A percentile compares a stretch with the other conserved stretches of the same genome.
These are phyloP conservation scores for Tetramorium parvispinum DNA, from an alignment of 1,140 invertebrate genomes.

Conservation along the genomic window DNA sequence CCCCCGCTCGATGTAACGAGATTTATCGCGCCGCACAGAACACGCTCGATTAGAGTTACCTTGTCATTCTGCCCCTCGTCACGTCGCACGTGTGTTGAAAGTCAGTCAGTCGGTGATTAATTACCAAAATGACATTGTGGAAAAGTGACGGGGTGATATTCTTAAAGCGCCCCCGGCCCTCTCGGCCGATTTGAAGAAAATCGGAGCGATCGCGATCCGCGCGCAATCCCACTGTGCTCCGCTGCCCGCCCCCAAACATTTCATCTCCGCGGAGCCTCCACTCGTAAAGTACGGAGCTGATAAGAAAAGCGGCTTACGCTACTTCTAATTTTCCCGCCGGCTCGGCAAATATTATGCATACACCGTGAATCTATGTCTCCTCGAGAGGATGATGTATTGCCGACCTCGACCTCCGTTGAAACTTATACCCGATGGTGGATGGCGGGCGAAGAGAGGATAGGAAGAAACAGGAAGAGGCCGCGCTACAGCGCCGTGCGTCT, in stretches of 20 bases:
- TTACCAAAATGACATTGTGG: conserved; percentile 13
- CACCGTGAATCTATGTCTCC: conserved; percentile 83
- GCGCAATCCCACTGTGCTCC: conserved; percentile 44
- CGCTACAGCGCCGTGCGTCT: conserved; percentile 31
- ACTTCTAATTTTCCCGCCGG: conserved; percentile 83
- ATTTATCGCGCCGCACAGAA: conserved; percentile 33
- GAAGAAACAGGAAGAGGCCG: conserved; percentile 54
- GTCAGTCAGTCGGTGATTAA: conserved; percentile 40
- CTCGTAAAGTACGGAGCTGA: conserved; percentile 81
- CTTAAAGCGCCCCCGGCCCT: not conserved
- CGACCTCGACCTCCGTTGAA: conserved; percentile 82
- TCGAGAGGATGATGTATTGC: conserved; percentile 80
- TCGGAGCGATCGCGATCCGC: conserved; percentile 3
- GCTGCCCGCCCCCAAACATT: conserved; percentile 58
- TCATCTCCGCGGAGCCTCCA: conserved; percentile 63
- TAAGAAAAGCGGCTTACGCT: conserved; percentile 83
- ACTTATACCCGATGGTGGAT: conserved; percentile 76
- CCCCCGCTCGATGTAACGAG: not conserved
- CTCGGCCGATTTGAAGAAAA: conserved; percentile 24
- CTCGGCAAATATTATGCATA: conserved; percentile 84
- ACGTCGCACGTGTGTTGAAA: not conserved
- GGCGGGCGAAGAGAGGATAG: conserved; percentile 31
- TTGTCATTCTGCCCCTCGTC: not conserved
- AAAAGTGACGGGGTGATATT: not conserved
- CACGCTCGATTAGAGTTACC: conserved; percentile 29